Base-by-base conservation (phyloP, 1,140 invertebrate species). In the Drosophila nikananu region DNA sequence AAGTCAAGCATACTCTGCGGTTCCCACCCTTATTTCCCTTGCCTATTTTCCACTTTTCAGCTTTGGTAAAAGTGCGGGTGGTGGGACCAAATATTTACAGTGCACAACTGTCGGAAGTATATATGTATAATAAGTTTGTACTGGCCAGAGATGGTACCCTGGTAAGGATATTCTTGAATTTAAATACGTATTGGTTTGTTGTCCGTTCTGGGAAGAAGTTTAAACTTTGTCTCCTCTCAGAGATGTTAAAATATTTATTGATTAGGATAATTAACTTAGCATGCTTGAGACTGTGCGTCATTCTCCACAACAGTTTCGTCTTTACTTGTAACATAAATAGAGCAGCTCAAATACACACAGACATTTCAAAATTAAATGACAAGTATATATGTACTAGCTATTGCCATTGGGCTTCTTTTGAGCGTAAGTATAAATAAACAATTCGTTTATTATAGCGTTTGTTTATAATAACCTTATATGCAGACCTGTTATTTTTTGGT, bases 1-100 rank as follows among this genome's bases (percentile, higher is more conserved):
- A 82, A 86, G 81, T 90, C 78, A 89, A 87, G 84, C 84, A 79
- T 84, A 64, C 84, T 65, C 73, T 87, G 83, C 77, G 83, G 83
- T 81, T 74, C 37, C 54, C 27, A 21, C 32, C 65, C 73, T 7
- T 51, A 46, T 57, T 39, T n/a, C 66, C 55, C 15, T 23, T 51
- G 46, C 52, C 51, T 27, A 37, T 30, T 62, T 64, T n/a, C 9
- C 46, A 30, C 37, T 54, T n/a, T 23, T 25, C 51, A 37, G 71
- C n/a, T 39, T 51, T 27, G 37, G 55, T 27, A 32, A 52, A 60
- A 61, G 75, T 78, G 62, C 66, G 66, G 77, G 70, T 62, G 76
- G 72, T 41, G 37, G 51, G 44, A 35, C 48, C 71, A 83, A 89
- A 89, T 87, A 89, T 83, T 87, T 86, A 89, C 83, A 77, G 72